Percentiles rank a stretch among this genome's conserved stretches.
Evolutionary conservation across 2,888 invertebrate species (phyloP).

Genomic region (Scaptomyza caliginosa): DNA sequence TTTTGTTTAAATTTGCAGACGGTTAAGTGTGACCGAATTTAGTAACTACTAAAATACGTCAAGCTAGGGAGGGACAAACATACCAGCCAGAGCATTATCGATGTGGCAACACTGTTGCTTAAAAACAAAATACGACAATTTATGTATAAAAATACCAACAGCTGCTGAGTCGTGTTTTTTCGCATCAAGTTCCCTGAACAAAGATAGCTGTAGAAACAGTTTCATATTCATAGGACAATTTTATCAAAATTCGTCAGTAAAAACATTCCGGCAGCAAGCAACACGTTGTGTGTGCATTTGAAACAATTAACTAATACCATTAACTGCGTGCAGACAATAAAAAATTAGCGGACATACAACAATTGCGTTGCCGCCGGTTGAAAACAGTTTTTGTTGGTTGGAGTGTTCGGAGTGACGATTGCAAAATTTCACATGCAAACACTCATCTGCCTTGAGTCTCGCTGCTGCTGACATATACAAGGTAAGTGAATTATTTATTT

Average conservation of each 20-base stretch:
- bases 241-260: constrained; percentile 63
- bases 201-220: constrained; percentile 48
- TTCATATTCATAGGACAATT: constrained; percentile 33
- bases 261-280: constrained; percentile 69
- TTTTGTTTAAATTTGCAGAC: constrained; percentile 75
- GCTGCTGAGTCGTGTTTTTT: constrained; percentile 1
- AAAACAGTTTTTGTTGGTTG: constrained; percentile 46
- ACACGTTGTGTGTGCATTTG: constrained; percentile 56
- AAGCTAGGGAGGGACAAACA: not conserved
- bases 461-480: constrained; percentile 18
- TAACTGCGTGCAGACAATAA: constrained; percentile 35
- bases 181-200: constrained; percentile 27
- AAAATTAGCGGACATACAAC: constrained; percentile 39
- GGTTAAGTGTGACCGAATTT: constrained; percentile 47
- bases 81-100: not conserved
- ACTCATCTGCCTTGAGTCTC: not conserved
- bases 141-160: constrained; percentile 25
- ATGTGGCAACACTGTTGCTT: constrained; percentile 26
- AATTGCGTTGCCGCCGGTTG: constrained; percentile 51
- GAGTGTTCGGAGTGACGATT: constrained; percentile 27
- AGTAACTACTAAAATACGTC: not conserved
- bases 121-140: not conserved
- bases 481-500: constrained; percentile 39
- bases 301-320: constrained; percentile 42
- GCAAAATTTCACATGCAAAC: constrained; percentile 31